A percentile compares a stretch with the other conserved stretches of the same genome.
Conservation (phyloP, 2,797 vertebrate species). For the Craterocephalus amniculus region DNA sequence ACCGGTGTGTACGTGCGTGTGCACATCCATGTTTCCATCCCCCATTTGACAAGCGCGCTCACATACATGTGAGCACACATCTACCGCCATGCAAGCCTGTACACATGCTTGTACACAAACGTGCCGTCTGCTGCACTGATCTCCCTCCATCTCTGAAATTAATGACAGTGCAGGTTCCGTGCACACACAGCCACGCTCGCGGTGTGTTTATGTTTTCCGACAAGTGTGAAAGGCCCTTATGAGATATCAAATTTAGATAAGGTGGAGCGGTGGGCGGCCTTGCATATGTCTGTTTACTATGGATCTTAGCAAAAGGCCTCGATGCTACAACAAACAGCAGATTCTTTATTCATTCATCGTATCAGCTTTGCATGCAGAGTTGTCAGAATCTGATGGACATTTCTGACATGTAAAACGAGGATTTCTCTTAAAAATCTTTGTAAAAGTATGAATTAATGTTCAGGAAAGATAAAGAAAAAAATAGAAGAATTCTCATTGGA, state of each 20-base stretch:
- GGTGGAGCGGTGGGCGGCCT: slow-evolving; percentile 70
- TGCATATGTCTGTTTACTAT: slow-evolving; percentile 72
- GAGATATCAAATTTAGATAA: slow-evolving; percentile 68
- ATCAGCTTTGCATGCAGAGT: slow-evolving; percentile 15
- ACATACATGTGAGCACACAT: slow-evolving; percentile 52
- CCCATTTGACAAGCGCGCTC: slow-evolving; percentile 34
- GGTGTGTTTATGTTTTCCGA: slow-evolving; percentile 64
- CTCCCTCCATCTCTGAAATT: slow-evolving; percentile 71
- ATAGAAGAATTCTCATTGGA: background rate
- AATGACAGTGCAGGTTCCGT: slow-evolving; percentile 76
- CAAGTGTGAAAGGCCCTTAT: slow-evolving; percentile 70
- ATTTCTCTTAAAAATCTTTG: background rate
- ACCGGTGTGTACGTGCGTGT: slow-evolving; percentile 42
- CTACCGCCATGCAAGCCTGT: slow-evolving; percentile 36
- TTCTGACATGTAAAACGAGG: slow-evolving; percentile 3
- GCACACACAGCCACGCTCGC: slow-evolving; percentile 43
- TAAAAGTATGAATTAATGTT: slow-evolving; percentile 6
- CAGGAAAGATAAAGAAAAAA: background rate
- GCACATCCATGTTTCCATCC: slow-evolving; percentile 31
- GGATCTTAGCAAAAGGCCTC: slow-evolving; percentile 39
- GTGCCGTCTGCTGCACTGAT: slow-evolving; percentile 69
- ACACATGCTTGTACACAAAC: slow-evolving; percentile 57
- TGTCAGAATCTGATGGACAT: slow-evolving; percentile 11
- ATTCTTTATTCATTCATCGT: background rate
- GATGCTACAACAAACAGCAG: slow-evolving; percentile 19